These are phyloP conservation scores for Whitmania pigra DNA, from an alignment of 1,140 invertebrate species.

Conservation along the genomic window DNA sequence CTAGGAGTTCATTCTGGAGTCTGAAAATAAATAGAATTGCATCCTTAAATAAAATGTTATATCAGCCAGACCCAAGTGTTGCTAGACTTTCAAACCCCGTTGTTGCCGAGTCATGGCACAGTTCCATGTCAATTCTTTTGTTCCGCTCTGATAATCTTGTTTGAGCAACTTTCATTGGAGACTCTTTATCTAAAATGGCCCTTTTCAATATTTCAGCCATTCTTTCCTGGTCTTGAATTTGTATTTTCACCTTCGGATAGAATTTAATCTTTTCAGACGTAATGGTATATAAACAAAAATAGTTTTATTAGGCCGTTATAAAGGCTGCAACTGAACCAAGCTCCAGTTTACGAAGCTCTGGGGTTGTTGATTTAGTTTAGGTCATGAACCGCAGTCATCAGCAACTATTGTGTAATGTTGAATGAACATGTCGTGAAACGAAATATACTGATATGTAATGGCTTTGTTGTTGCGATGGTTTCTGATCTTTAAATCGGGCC, in stretches of 20 bases:
- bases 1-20: conserved; percentile 41
- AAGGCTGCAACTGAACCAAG: too few relatives aligned
- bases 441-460: not conserved
- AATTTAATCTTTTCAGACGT: too few relatives aligned
- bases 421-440: not conserved
- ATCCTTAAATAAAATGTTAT: not conserved
- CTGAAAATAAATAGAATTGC: conserved; percentile 28
- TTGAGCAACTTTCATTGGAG: conserved; percentile 77
- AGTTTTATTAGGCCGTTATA: too few relatives aligned
- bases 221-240: conserved; percentile 76
- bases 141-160: conserved; percentile 70
- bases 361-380: too few relatives aligned
- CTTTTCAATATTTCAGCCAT: conserved; percentile 68
- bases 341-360: too few relatives aligned
- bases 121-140: conserved; percentile 68
- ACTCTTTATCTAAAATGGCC: conserved; percentile 70
- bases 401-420: too few relatives aligned
- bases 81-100: conserved; percentile 49
- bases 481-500: too few relatives aligned
- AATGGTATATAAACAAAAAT: too few relatives aligned
- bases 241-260: conserved; percentile 58
- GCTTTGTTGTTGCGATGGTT: too few relatives aligned
- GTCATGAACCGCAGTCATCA: too few relatives aligned
- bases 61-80: not conserved
- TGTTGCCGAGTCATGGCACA: conserved; percentile 73